Evolutionary conservation across 2,113 vertebrate genomes (phyloP).

Genomic region (Microtus richardsoni): DNA sequence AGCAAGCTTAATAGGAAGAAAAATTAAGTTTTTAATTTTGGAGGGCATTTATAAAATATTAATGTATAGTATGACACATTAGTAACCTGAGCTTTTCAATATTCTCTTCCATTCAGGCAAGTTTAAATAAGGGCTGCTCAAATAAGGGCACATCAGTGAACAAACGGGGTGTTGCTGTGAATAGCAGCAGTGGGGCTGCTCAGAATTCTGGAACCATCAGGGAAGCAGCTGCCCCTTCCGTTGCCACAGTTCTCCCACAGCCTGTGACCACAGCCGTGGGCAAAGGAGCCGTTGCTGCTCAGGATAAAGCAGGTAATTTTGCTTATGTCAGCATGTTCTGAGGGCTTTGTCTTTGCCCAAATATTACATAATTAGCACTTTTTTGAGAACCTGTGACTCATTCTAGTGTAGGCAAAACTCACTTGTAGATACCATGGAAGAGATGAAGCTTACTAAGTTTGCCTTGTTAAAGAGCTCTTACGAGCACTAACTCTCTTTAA

Average conservation of each 20-base stretch:
- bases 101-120: slow-evolving; percentile 87
- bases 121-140: slow-evolving; percentile 85
- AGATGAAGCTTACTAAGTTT: slow-evolving; percentile 7
- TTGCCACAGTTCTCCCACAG: slow-evolving; percentile 73
- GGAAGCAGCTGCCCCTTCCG: slow-evolving; percentile 64
- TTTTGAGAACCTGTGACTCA: neutral
- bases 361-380: neutral
- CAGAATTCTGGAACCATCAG: slow-evolving; percentile 80
- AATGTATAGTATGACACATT: slow-evolving; percentile 59
- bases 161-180: slow-evolving; percentile 85
- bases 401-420: slow-evolving; percentile 14
- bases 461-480: neutral
- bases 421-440: neutral
- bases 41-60: slow-evolving; percentile 66
- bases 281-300: slow-evolving; percentile 78
- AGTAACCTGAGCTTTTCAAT: slow-evolving; percentile 73
- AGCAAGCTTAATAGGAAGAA: slow-evolving; percentile 43
- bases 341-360: neutral
- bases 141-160: slow-evolving; percentile 88
- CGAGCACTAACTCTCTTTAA: neutral
- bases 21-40: slow-evolving; percentile 40
- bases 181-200: slow-evolving; percentile 72
- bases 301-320: slow-evolving; percentile 86
- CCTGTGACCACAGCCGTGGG: slow-evolving; percentile 76
- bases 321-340: too few relatives aligned